Percentiles rank a stretch among this genome's conserved stretches.
phyloP scores from a whole-genome alignment of 2,888 invertebrate genomes.

The Eristalis pertinax region DNA sequence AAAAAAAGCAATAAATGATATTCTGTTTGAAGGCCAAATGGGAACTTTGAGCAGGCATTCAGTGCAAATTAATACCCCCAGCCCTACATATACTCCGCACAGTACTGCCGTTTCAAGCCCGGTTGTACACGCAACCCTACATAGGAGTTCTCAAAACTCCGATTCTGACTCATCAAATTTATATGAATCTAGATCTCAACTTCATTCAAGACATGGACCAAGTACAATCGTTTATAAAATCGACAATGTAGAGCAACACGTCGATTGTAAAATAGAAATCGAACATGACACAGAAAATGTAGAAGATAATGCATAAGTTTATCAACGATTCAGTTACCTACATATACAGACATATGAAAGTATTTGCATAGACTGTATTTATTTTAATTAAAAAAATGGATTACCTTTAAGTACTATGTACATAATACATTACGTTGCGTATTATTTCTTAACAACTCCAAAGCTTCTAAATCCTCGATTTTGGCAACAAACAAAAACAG shows the following conservation, averaged over 20 bases:
- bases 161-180: slow-evolving; percentile 12
- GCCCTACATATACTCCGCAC: no score
- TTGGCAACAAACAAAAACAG: no score
- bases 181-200: background rate
- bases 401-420: slow-evolving; percentile 12
- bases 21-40: background rate
- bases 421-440: background rate
- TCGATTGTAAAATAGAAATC: background rate
- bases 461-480: background rate
- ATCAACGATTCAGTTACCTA: background rate
- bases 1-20: no score
- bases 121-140: no score
- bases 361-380: no score
- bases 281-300: background rate
- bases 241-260: background rate
- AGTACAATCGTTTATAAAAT: background rate
- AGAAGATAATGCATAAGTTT: background rate
- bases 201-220: background rate
- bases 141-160: background rate
- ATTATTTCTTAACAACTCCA: background rate
- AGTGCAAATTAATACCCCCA: no score
- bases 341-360: no score
- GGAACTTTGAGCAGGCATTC: no score
- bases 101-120: no score
- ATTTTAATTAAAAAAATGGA: background rate